Conservation (phyloP, 2,888 invertebrate genomes). For the Rambutsinella grinnellia region DNA sequence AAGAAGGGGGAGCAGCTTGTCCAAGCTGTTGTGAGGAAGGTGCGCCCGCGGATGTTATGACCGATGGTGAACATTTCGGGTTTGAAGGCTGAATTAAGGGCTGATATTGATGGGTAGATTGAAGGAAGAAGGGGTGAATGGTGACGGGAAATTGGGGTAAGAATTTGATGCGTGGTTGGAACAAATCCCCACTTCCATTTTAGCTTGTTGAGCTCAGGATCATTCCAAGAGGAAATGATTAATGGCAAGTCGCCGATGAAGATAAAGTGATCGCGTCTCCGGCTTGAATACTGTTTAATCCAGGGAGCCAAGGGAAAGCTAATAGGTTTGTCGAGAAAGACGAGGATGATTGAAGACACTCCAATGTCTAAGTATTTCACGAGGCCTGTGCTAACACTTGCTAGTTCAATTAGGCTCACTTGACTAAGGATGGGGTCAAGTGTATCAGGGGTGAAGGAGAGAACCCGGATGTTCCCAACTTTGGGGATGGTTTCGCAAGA, state of each 20-base stretch:
- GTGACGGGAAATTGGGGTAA: neutral
- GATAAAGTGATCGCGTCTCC: constrained; percentile 6
- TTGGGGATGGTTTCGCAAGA: no score
- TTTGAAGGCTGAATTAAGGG: neutral
- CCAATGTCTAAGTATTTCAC: no score
- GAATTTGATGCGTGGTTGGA: neutral
- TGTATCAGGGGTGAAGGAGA: no score
- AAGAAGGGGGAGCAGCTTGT: neutral
- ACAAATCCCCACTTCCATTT: constrained; percentile 10
- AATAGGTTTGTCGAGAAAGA: no score
- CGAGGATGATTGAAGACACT: no score
- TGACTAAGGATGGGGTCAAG: no score
- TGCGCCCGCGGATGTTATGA: neutral
- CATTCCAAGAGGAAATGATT: neutral
- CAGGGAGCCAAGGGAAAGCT: no score
- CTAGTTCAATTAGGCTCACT: no score
- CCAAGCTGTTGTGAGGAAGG: neutral
- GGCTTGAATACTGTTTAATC: constrained; percentile 2
- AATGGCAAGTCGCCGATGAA: neutral
- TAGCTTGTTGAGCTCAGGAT: neutral
- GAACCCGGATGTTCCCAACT: no score
- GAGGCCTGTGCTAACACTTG: no score
- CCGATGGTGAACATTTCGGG: constrained; percentile 1
- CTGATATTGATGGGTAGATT: neutral
- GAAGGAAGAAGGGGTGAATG: neutral